Evolutionary conservation across 2,113 vertebrate genomes (phyloP), one percentile per base, ranked within the genome.

Genomic region (Stegostoma tigrinum): DNA sequence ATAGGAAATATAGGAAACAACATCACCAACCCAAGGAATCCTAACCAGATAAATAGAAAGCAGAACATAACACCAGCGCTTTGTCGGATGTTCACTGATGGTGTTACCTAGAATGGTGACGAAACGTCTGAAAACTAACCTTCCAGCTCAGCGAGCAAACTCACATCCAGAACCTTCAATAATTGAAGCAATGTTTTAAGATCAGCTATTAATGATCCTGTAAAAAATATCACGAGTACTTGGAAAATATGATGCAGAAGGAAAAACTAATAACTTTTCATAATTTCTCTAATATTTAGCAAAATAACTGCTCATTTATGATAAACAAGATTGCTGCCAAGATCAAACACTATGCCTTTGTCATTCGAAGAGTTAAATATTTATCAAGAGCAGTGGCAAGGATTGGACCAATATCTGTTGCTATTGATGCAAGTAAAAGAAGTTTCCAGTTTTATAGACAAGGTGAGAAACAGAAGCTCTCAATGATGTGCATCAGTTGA

Each of bases 241-340:
- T 83, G 17, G 80, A 42, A 83, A 83, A 42, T 17, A 83, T 83
- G n/a, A 83, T n/a, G 21, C 4, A 15, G 38, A 42, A 83, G 42
- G 4, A 83, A 83, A 38, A 15, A 80, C 19, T 3, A 17, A 38
- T 80, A 80, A 80, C 15, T 0, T 72, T 72, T 72, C 24, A 72
- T 27, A 27, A 34, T 75, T 75, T 75, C 27, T 75, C 12, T 75
- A 75, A 34, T 8, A 34, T 30, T 75, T 75, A 75, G 72, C 27
- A 75, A 0, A 0, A 12, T 2, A 0, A 0, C 30, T 75, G 72
- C 72, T 2, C 2, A 2, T 75, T 75, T 75, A 12, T 2, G 27
- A 34, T 0, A 12, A 10, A 34, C 27, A 38, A 15, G 34, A 2
- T n/a, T n/a, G 75, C 6, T 78, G 75, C 75, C 75, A 38, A 0